Evolutionary conservation across 2,888 invertebrate species (phyloP), one percentile per base, ranked within the genome.

Genomic region (Patella ulyssiponensis): DNA sequence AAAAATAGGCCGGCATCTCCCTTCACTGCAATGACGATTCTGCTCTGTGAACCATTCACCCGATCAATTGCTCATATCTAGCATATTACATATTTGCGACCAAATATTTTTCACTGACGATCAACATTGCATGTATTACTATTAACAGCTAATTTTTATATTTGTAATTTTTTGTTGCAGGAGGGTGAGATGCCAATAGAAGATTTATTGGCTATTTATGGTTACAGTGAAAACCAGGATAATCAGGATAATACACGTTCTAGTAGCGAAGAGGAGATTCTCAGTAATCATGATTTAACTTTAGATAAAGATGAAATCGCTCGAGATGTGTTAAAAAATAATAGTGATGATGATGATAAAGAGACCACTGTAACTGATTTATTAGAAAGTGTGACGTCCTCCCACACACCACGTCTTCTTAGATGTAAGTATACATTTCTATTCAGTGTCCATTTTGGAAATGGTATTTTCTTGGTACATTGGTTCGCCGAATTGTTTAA

Each of bases 101-200:
- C 33, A 33, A 5, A 33, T 33, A 33, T 33, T 5, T 33, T 33
- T 4, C 5, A 0, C 33, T 33, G 33, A 0, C 5, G 4, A 33
- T 33, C 33, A 33, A 33, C 4, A 0, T 33, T 7, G 7, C 33
- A 5, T 33, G 33, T 33, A 5, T 33, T 4, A 0, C 33, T 33
- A 33, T 27, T 27, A 33, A 52, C n/a, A 20, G 23, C 53, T 44
- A 11, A 71, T 12, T 53, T 20, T 44, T 70, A 15, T 75, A 20
- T 75, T 27, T 27, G 1, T 71, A 12, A n/a, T 9, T 72, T 69
- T 51, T 75, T 82, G 58, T 85, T 86, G 20, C 90, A 95, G 94
- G 98, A 98, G 93, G 95, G 97, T 91, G 97, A 98, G 93, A 98
- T 98, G 96, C 98, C 98, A 81, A 93, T 98, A 86, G 97, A 97